Evolutionary conservation across 2,797 vertebrate species (phyloP), one percentile per base, ranked within the genome.

Genomic region (Danio tinwini): DNA sequence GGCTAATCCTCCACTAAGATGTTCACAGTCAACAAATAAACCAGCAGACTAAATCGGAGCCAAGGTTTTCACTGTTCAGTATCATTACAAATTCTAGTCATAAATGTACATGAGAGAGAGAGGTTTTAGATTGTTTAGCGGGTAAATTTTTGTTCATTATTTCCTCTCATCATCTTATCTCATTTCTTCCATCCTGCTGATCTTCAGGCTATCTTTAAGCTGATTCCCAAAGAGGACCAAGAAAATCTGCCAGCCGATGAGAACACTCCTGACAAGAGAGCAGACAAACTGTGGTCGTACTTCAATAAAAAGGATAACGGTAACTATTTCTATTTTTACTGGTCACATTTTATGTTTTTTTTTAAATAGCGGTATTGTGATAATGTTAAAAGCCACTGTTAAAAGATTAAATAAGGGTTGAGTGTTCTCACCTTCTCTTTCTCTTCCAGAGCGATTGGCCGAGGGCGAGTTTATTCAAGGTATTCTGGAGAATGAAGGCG

Each of bases 241-340:
- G 86, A 88, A 68, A 86, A 61, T 69, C 93, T 98, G 76, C 91
- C 94, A 12, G 90, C 90, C 0, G 97, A 98, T 50, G 96, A 97
- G 86, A 96, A 96, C 90, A 96, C 95, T 16, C 94, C 97, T 0
- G 96, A 97, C 83, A 98, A 97, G 88, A 91, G 97, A 87, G 91
- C 96, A 17, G 89, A 94, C 82, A 98, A 98, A 92, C 92, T 98
- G 82, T 98, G 96, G 97, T 67, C 87, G 1, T 96, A 81, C 89
- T 97, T 98, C 5, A 90, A 95, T 37, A 98, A 98, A 91, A 93
- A 89, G 81, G 97, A 98, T 17, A 91, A 90, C 21, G 96, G 96
- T 98, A 89, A 93, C 4, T 4, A 14, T 62, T 40, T 21, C 53
- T 12, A 68, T 3, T 29, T 45, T 70, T 11, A 11, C 16, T 62